Base-by-base conservation (phyloP, 2,113 vertebrate species). In the Anoura caudifer region DNA sequence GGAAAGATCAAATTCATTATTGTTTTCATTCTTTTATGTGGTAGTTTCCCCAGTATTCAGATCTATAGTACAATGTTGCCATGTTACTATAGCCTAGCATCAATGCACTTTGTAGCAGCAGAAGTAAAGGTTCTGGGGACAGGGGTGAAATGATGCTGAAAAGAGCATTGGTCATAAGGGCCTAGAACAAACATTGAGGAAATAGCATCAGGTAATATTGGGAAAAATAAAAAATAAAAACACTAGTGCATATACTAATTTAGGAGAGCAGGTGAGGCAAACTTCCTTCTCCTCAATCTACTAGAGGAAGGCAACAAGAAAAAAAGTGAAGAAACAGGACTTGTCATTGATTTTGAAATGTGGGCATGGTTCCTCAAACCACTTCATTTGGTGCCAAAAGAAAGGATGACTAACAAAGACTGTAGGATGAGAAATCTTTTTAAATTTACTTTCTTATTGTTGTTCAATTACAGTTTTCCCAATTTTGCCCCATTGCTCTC, bases 341-440 rank as follows among this genome's bases (percentile, higher is more conserved):
- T 72, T 20, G 11, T 31, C 19, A 20, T 28, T 11, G 8, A 5
- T 1, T 16, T 14, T 22, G 38, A 16, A 15, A 9, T 3, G 0
- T 10, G 13, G 38, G 3, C 20, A 4, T 20, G 33, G 3, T 7
- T 76, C 31, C 19, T 80, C 47, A 77, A 9, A 16, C 26, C 28
- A 41, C 5, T 7, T 31, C 47, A 52, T 45, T 36, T 52, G 24
- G 45, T 26, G 11, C 20, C 67, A 65, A 43, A 79, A 22, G 16
- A 80, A 63, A 84, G 38, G 36, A 85, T 45, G 15, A 43, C 26
- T 52, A 12, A 1, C 20, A 22, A 72, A 19, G 5, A 72, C 28
- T 22, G 1, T 5, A 14, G 6, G n/a, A 3, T 26, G 11, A 8
- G 38, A 65, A 16, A 20, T 5, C 45, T 31, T 15, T 22, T 22